These are phyloP conservation scores for Halictus ligatus DNA, from an alignment of 2,888 invertebrate genomes.

Conservation along the genomic window DNA sequence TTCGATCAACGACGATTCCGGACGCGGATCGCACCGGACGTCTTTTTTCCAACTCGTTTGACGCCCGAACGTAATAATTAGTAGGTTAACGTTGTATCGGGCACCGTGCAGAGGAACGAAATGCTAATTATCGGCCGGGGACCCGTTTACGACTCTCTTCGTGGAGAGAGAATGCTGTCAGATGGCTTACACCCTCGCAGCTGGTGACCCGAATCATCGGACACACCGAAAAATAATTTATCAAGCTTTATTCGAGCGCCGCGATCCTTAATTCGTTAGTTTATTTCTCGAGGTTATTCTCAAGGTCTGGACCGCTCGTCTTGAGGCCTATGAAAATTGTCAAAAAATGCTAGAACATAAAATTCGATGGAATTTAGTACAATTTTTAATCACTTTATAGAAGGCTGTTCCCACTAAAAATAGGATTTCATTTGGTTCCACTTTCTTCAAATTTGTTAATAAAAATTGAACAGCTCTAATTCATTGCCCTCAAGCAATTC, in stretches of 20 bases:
- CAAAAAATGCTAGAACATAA: no score
- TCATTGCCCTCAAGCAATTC: no score
- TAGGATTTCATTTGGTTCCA: no score
- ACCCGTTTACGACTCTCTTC: conserved; percentile 1
- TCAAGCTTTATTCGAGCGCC: neutral
- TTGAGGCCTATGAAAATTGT: no score
- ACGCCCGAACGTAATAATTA: conserved; percentile 30
- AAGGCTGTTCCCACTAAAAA: no score
- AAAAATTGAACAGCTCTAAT: no score
- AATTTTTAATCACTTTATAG: no score
- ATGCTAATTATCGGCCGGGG: conserved; percentile 28
- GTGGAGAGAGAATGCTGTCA: conserved; percentile 6
- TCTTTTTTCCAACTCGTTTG: neutral
- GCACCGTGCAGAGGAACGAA: conserved; percentile 19
- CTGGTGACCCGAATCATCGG: neutral
- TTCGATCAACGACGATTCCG: conserved; percentile 34
- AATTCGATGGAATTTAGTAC: no score
- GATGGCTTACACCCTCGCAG: neutral
- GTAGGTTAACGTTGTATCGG: conserved; percentile 21
- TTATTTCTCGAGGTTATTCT: neutral
- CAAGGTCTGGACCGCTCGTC: no score
- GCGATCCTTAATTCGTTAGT: neutral
- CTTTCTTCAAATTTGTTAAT: no score
- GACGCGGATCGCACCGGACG: conserved; percentile 34
- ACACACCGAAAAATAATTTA: neutral